Conservation (phyloP, 2,113 vertebrate genomes). For the Reinhardtius hippoglossoides region DNA sequence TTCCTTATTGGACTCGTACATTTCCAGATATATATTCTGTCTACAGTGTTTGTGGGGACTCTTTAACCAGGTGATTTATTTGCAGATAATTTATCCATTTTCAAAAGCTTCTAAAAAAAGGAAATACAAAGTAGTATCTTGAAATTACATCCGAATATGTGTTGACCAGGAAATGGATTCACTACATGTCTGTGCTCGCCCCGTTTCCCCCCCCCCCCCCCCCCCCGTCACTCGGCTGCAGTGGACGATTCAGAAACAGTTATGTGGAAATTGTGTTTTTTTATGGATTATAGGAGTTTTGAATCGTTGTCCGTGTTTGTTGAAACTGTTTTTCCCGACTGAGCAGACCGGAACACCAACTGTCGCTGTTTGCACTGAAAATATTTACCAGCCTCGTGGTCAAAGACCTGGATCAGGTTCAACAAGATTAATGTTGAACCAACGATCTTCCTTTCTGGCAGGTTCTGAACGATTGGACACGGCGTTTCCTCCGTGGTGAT, state of each 20-base stretch:
- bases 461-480: not conserved
- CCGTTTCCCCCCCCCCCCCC: conserved; percentile 22
- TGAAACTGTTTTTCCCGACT: conserved; percentile 34
- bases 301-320: conserved; percentile 47
- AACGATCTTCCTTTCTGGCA: not conserved
- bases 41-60: conserved; percentile 27
- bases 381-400: conserved; percentile 53
- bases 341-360: conserved; percentile 63
- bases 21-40: conserved; percentile 12
- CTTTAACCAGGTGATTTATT: conserved; percentile 44
- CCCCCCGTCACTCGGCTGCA: conserved; percentile 33
- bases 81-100: conserved; percentile 44
- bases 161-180: conserved; percentile 63
- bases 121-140: conserved; percentile 16
- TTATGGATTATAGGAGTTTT: conserved; percentile 36
- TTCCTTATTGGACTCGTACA: conserved; percentile 5
- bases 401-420: conserved; percentile 31
- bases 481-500: not conserved
- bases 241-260: conserved; percentile 50
- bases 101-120: conserved; percentile 22
- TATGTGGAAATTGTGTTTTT: conserved; percentile 33
- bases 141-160: conserved; percentile 68
- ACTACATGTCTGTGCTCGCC: conserved; percentile 40
- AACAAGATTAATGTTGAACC: no score
- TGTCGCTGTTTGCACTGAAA: conserved; percentile 59